Percentiles rank a stretch among this genome's conserved stretches.
phyloP scores from a whole-genome alignment of 2,797 vertebrate species.

The Pteronotus mesoamericanus region DNA sequence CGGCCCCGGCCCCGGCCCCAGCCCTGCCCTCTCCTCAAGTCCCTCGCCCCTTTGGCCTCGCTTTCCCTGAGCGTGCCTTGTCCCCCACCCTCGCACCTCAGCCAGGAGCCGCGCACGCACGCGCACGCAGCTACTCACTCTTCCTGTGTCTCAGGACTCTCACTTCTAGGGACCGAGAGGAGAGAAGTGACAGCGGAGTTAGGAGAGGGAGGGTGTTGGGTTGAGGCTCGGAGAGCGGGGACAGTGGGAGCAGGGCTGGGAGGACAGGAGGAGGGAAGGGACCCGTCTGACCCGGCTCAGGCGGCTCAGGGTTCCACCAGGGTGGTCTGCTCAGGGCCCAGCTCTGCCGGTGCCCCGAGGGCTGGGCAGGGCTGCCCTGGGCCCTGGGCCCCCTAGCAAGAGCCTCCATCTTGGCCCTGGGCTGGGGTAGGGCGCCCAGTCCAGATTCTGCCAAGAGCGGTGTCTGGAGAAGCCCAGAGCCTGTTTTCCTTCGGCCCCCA shows the following conservation, averaged over 20 bases:
- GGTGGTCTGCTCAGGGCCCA: background rate
- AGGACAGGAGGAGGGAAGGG: background rate
- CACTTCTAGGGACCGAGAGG: conserved; percentile 78
- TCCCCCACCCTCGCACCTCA: background rate
- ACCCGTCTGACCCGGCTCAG: background rate
- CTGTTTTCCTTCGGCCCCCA: background rate
- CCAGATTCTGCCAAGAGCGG: background rate
- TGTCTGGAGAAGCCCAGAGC: background rate
- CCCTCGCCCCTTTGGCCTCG: background rate
- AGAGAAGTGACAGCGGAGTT: conserved; percentile 70
- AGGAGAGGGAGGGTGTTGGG: conserved; percentile 61
- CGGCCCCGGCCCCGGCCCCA: no score
- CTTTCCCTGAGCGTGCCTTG: background rate
- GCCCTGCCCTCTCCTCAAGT: background rate
- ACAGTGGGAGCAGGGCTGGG: background rate
- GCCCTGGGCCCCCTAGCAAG: background rate
- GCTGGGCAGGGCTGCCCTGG: background rate
- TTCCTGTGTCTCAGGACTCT: conserved; percentile 84
- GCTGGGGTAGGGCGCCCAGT: background rate
- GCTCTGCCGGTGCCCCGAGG: background rate
- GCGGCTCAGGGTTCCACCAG: background rate
- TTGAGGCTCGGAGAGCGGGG: conserved; percentile 18
- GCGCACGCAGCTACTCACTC: conserved; percentile 81
- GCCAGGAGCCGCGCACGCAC: background rate
- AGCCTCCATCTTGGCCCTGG: background rate